Evolutionary conservation across 2,888 invertebrate species (phyloP), one percentile per base, ranked within the genome.

Genomic region (Cryptocephalus primarius): DNA sequence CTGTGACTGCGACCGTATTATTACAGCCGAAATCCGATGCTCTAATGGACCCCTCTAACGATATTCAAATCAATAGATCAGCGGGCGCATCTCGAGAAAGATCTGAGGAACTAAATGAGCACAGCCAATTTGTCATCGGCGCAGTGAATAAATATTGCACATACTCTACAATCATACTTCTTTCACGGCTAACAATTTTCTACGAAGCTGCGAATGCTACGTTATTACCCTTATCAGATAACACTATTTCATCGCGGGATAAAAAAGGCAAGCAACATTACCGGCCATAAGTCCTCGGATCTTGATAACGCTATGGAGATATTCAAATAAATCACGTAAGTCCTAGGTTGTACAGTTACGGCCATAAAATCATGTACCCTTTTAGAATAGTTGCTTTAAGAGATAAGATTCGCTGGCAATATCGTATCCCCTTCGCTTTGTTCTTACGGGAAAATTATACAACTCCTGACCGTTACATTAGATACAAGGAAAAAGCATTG

Each of bases 401-500:
- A 54, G 55, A 56, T 54, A 54, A 54, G 52, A 50, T 50, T 47
- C 50, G 6, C 22, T 47, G 48, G 46, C 48, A 49, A 48, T 50
- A 53, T 43, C 44, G 49, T 47, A 43, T 47, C 50, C 51, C 52
- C 51, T 44, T 45, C 46, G 51, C 54, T 57, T 46, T 56, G 54
- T 22, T 22, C 22, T 22, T 55, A 56, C 51, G 55, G 53, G 49
- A 52, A 56, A 55, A 58, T 58, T 58, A 58, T 58, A 55, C 58
- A 41, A 51, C 44, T 54, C 22, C 55, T 57, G 57, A 57, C 59
- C 59, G 58, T 55, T 48, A 53, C 52, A 54, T 57, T 57, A 58
- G 53, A 50, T 50, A 50, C 58, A 58, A 60, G 22, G 22, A 58
- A 60, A 60, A 56, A 59, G 56, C 55, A 51, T 50, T 52, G 52